phyloP scores from a whole-genome alignment of 2,888 invertebrate species.

The Stegana nigrithorax region DNA sequence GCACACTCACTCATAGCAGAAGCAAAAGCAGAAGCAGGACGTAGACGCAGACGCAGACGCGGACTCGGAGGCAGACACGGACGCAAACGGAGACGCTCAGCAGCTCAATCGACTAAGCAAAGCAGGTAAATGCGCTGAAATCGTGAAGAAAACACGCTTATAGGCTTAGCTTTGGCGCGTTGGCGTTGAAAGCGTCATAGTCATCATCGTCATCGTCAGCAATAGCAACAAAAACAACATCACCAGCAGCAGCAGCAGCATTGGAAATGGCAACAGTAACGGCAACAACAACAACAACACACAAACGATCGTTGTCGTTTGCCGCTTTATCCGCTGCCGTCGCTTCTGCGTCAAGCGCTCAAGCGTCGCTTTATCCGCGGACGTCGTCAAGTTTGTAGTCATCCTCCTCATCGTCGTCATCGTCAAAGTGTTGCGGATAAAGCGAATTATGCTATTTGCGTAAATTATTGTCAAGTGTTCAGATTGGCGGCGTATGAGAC shows the following conservation, averaged over 20 bases:
- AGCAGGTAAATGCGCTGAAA: too few relatives aligned
- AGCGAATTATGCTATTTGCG: conserved; percentile 56
- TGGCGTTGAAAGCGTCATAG: conserved; percentile 59
- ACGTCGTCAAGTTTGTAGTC: too few relatives aligned
- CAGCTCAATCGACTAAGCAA: too few relatives aligned
- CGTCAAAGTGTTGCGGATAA: conserved; percentile 28
- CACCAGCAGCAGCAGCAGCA: conserved; percentile 12
- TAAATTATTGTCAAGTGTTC: conserved; percentile 59
- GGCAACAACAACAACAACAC: too few relatives aligned
- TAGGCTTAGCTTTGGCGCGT: conserved; percentile 45
- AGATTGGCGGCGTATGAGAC: conserved; percentile 17
- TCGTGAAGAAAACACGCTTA: conserved; percentile 34
- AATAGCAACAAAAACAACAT: conserved; percentile 4
- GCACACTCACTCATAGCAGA: conserved; percentile 25
- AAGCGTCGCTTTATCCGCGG: too few relatives aligned
- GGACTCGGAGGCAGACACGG: too few relatives aligned
- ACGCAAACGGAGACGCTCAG: too few relatives aligned
- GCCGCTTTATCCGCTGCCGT: too few relatives aligned
- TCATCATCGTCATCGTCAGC: conserved; percentile 44
- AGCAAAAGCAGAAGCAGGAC: too few relatives aligned
- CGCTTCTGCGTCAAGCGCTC: too few relatives aligned
- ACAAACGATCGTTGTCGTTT: not conserved
- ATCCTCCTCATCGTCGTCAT: conserved; percentile 27
- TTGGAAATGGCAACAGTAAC: too few relatives aligned
- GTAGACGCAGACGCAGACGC: too few relatives aligned